Evolutionary conservation across 2,797 vertebrate species (phyloP).

Genomic region (Petrocephalus sullivani): DNA sequence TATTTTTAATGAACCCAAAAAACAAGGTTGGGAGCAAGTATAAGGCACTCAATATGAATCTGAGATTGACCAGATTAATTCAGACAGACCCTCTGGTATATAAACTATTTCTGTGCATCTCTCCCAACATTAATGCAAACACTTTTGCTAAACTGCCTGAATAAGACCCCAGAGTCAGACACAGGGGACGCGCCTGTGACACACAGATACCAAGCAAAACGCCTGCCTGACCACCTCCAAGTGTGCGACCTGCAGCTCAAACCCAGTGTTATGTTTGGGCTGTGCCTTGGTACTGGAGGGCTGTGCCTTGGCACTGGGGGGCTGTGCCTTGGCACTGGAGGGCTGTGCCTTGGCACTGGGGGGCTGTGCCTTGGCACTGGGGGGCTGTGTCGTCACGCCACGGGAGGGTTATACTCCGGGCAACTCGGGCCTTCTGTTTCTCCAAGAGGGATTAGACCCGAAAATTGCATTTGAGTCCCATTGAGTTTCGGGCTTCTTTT

Average conservation of each 20-base stretch:
- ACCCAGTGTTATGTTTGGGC: background rate
- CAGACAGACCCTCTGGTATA: background rate
- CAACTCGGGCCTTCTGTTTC: background rate
- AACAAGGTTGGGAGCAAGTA: background rate
- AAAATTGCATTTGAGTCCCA: background rate
- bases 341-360: too few species aligned
- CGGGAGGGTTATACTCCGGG: background rate
- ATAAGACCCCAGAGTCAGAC: background rate
- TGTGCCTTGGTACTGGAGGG: background rate
- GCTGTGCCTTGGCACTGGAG: background rate
- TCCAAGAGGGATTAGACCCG: background rate
- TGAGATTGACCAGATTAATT: background rate
- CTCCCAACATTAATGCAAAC: background rate
- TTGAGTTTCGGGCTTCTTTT: background rate
- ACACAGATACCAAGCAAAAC: background rate
- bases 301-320: background rate
- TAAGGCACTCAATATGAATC: background rate
- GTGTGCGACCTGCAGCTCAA: background rate
- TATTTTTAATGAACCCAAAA: background rate
- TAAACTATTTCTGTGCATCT: background rate
- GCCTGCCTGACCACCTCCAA: background rate
- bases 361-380: background rate
- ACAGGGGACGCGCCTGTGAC: background rate
- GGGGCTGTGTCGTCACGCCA: background rate
- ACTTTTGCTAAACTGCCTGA: background rate